phyloP scores from a whole-genome alignment of 2,113 vertebrate genomes.

The Jaculus jaculus region DNA sequence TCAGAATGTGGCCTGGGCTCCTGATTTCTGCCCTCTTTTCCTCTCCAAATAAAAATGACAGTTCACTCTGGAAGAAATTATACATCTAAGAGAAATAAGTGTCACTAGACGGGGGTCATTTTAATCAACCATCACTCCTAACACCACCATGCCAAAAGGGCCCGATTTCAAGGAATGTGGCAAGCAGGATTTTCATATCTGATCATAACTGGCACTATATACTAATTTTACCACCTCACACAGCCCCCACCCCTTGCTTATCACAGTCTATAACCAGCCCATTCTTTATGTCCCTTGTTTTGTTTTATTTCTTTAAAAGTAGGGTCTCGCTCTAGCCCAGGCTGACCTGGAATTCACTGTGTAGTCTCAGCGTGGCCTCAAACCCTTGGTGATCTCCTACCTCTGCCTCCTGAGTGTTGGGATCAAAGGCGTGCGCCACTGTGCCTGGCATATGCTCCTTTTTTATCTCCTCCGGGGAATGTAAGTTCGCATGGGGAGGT shows the following conservation, averaged over 20 bases:
- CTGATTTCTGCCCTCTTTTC: not conserved
- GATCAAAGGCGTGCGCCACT: no score
- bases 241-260: not conserved
- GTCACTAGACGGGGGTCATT: not conserved
- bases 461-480: not conserved
- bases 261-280: accelerated
- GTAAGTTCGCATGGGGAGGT: accelerated
- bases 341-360: no score
- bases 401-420: no score
- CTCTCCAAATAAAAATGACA: accelerated
- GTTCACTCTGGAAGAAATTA: not conserved
- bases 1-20: not conserved
- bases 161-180: no score
- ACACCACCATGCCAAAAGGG: not conserved
- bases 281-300: no score
- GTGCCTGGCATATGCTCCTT: no score
- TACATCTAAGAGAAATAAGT: not conserved
- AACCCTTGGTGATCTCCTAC: no score
- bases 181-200: no score
- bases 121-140: not conserved
- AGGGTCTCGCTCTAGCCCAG: no score
- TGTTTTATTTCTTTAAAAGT: no score
- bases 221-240: not conserved
- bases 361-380: no score
- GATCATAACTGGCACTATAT: not conserved